A percentile compares a stretch with the other conserved stretches of the same genome.
These are phyloP conservation scores for Distichodus sexfasciatus DNA, from an alignment of 2,797 vertebrate species.

Conservation along the genomic window DNA sequence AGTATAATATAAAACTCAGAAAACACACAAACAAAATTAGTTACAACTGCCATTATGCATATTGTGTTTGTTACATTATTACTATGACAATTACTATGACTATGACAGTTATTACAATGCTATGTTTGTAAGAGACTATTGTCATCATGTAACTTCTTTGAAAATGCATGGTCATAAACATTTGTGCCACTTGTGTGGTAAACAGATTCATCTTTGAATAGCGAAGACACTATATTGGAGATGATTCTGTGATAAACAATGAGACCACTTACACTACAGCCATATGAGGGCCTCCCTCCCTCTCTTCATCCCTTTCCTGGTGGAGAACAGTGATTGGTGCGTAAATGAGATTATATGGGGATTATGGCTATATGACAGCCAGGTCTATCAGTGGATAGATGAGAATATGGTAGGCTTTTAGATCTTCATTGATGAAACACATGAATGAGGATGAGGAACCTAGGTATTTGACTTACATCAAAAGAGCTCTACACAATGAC, in stretches of 20 bases:
- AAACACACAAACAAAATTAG: too few relatives aligned
- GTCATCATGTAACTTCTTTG: not conserved
- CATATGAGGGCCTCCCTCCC: not conserved
- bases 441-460: constrained; percentile 1
- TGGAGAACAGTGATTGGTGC: not conserved
- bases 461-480: constrained; percentile 6
- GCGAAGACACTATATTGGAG: constrained; percentile 21
- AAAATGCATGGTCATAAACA: constrained; percentile 8
- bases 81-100: too few relatives aligned
- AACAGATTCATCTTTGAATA: constrained; percentile 39
- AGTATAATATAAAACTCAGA: too few relatives aligned
- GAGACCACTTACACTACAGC: constrained; percentile 28
- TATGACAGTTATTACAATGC: too few relatives aligned
- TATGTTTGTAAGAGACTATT: too few relatives aligned
- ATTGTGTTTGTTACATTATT: too few relatives aligned
- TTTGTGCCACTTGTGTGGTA: constrained; percentile 5
- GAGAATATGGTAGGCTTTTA: constrained; percentile 23
- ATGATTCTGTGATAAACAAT: constrained; percentile 24
- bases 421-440: constrained; percentile 31
- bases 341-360: constrained; percentile 34
- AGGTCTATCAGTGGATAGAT: constrained; percentile 21
- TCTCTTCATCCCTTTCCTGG: too few relatives aligned
- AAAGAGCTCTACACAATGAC: too few relatives aligned
- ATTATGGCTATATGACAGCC: constrained; percentile 22
- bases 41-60: too few relatives aligned